Conservation (phyloP, 2,888 invertebrate genomes). For the Thecocarcelia acutangulata region DNA sequence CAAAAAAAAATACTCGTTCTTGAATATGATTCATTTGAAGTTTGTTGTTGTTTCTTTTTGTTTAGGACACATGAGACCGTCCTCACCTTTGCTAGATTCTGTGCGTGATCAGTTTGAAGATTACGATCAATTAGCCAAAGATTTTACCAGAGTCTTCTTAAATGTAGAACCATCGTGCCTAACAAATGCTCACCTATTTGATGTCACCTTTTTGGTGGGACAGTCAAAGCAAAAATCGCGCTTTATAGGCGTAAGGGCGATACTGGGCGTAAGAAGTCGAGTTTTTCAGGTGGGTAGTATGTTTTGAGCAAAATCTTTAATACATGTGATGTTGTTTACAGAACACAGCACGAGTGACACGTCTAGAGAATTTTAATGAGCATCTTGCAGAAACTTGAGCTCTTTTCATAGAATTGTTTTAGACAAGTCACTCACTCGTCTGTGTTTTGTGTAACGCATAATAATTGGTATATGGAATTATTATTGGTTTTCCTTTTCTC, state of each 20-base stretch:
- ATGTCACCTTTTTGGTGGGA: constrained; percentile 94
- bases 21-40: background rate
- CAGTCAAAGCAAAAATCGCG: constrained; percentile 95
- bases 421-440: too few species aligned
- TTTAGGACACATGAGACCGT: constrained; percentile 92
- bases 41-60: background rate
- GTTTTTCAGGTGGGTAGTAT: constrained; percentile 82
- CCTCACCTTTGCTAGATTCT: constrained; percentile 94
- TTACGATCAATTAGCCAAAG: constrained; percentile 95
- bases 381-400: too few species aligned
- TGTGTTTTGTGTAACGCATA: too few species aligned
- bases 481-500: background rate
- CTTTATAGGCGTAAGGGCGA: constrained; percentile 94
- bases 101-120: constrained; percentile 96
- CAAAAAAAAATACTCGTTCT: background rate
- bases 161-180: constrained; percentile 90
- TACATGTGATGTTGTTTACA: too few species aligned
- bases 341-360: too few species aligned
- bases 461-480: too few species aligned
- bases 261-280: constrained; percentile 93
- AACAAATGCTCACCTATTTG: constrained; percentile 91
- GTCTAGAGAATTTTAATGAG: too few species aligned
- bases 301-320: background rate
- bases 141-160: constrained; percentile 93
- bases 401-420: too few species aligned